Conservation (phyloP, 2,888 invertebrate genomes). For the Incurvaria masculella region DNA sequence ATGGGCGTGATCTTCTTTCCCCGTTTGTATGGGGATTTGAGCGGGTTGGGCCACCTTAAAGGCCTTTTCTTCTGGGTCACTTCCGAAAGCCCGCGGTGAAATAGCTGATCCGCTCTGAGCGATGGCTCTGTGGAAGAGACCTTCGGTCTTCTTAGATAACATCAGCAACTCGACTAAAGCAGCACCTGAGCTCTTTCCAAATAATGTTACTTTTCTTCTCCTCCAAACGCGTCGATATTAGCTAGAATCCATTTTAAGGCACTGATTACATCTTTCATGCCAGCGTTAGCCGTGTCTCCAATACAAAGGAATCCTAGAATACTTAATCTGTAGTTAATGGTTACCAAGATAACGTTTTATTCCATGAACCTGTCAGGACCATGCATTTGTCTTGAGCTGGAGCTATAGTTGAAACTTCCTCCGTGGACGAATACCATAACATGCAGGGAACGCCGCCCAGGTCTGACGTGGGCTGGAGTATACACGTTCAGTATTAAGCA, state of each 20-base stretch:
- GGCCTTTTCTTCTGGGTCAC: slow-evolving; percentile 11
- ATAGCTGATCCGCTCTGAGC: slow-evolving; percentile 11
- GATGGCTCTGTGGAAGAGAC: slow-evolving; percentile 12
- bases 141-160: slow-evolving; percentile 10
- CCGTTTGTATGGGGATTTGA: too few species aligned
- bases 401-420: slow-evolving; percentile 32
- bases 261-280: slow-evolving; percentile 13
- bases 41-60: too few species aligned
- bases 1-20: too few species aligned
- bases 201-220: slow-evolving; percentile 12
- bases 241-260: slow-evolving; percentile 13
- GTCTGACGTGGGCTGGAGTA: slow-evolving; percentile 21
- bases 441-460: slow-evolving; percentile 10
- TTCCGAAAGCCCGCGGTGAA: slow-evolving; percentile 7
- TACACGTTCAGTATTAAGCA: slow-evolving; percentile 46
- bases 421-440: slow-evolving; percentile 43
- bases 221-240: slow-evolving; percentile 13
- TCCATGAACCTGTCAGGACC: slow-evolving; percentile 18
- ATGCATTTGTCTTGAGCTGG: slow-evolving; percentile 11
- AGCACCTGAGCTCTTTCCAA: slow-evolving; percentile 12
- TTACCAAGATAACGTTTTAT: slow-evolving; percentile 1
- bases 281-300: slow-evolving; percentile 12
- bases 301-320: slow-evolving; percentile 18
- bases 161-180: slow-evolving; percentile 10
- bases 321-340: slow-evolving; percentile 7